Evolutionary conservation across 2,797 vertebrate species (phyloP).

Genomic region (Syndactyla subalaris): DNA sequence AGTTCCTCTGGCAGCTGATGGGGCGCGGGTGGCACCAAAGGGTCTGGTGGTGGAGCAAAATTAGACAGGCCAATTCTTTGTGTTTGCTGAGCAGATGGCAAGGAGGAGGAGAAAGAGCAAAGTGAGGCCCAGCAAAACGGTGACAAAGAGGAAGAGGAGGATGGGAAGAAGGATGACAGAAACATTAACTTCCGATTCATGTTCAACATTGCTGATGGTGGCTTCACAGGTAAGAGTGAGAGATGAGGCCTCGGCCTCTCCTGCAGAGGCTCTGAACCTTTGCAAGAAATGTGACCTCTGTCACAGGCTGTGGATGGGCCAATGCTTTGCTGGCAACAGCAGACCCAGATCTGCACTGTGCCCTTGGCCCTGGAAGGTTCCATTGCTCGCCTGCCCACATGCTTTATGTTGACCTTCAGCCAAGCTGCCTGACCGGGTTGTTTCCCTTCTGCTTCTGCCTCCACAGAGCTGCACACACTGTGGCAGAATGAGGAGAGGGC

Average conservation of each 20-base stretch:
- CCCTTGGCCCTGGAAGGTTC: rapidly evolving
- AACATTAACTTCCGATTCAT: conserved; percentile 90
- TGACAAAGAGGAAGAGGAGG: conserved; percentile 90
- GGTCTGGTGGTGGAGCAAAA: rapidly evolving
- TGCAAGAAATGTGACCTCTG: rapidly evolving
- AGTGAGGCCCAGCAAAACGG: conserved; percentile 87
- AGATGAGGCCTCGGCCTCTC: rapidly evolving
- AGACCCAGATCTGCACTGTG: rapidly evolving
- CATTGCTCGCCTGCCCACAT: rapidly evolving
- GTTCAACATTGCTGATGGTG: conserved; percentile 98
- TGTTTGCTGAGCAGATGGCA: conserved; percentile 68
- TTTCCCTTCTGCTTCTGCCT: background rate
- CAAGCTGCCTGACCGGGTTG: background rate
- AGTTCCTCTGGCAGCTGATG: background rate
- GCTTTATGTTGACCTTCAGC: background rate
- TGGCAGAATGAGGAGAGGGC: conserved; percentile 98
- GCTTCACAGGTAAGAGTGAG: conserved; percentile 88
- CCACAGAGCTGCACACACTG: conserved; percentile 92
- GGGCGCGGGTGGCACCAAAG: background rate
- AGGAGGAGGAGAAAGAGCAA: conserved; percentile 83
- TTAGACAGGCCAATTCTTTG: background rate
- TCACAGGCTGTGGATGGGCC: background rate
- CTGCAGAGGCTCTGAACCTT: background rate
- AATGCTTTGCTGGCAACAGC: background rate
- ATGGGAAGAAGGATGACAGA: conserved; percentile 88